Percentiles rank a stretch among this genome's conserved stretches.
phyloP scores from a whole-genome alignment of 2,797 vertebrate genomes.

The Pipistrellus pipistrellus region DNA sequence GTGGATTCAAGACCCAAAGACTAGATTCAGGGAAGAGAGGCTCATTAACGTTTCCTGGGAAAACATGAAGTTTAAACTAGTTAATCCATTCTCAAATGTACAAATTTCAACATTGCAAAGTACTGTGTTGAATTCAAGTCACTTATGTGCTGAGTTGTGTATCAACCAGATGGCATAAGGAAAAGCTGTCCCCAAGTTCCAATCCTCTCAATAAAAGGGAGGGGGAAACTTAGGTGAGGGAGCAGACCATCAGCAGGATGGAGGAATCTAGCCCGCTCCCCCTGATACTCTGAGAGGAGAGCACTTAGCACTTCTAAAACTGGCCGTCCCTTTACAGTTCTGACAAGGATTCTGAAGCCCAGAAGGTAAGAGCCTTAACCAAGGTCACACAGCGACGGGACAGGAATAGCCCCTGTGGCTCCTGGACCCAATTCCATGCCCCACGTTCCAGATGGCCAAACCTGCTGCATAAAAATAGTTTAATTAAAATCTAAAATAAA shows the following conservation, averaged over 20 bases:
- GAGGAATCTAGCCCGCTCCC: neutral
- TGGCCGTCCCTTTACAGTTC: neutral
- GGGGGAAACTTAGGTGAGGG: neutral
- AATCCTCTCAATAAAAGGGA: neutral
- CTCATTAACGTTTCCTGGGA: neutral
- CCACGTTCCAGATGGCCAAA: constrained; percentile 63
- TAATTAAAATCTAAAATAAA: constrained; percentile 73
- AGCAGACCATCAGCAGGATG: neutral
- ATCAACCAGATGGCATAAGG: neutral
- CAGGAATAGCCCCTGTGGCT: constrained; percentile 23
- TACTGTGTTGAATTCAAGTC: neutral
- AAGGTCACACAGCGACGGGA: constrained; percentile 4
- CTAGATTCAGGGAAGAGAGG: constrained; percentile 23
- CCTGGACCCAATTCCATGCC: constrained; percentile 28
- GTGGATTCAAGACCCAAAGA: constrained; percentile 49
- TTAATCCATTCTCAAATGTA: neutral
- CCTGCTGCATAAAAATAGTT: constrained; percentile 69
- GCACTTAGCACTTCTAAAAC: neutral
- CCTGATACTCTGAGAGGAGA: neutral
- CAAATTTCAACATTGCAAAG: constrained; percentile 29
- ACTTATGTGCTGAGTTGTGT: neutral
- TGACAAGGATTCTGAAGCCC: neutral
- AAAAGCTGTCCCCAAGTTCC: neutral
- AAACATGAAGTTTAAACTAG: constrained; percentile 48
- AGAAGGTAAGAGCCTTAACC: constrained; percentile 1